A percentile compares a stretch with the other conserved stretches of the same genome.
Evolutionary conservation across 2,113 vertebrate genomes (phyloP).

Genomic region (Daubentonia madagascariensis): DNA sequence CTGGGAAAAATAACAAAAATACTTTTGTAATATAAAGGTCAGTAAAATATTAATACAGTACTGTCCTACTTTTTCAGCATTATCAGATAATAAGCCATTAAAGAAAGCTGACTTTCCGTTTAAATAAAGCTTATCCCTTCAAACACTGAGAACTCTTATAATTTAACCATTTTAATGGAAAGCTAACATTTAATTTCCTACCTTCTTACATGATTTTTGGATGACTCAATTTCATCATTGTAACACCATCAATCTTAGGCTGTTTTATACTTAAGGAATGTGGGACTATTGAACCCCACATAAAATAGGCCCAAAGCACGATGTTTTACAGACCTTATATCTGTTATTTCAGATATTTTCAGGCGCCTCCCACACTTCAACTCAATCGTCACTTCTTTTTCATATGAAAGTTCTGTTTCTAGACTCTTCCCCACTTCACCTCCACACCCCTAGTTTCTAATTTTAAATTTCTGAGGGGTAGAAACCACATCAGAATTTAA

Average conservation of each 20-base stretch:
- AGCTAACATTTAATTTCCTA: background rate
- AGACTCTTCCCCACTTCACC: background rate
- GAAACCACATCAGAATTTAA: background rate
- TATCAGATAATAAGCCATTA: background rate
- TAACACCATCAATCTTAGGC: background rate
- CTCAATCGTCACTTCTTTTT: background rate
- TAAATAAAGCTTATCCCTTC: conserved; percentile 1
- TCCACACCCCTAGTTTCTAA: background rate
- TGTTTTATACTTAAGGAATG: background rate
- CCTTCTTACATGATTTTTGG: background rate
- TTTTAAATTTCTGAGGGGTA: background rate
- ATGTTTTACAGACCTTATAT: background rate
- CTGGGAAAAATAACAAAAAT: background rate
- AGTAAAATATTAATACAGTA: conserved; percentile 22
- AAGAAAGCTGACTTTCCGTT: conserved; percentile 2
- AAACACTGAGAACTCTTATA: background rate
- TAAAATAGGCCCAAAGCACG: background rate
- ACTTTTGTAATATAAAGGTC: background rate
- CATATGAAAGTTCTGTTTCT: background rate
- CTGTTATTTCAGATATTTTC: background rate
- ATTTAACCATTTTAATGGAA: background rate
- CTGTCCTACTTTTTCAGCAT: background rate
- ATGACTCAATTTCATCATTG: background rate
- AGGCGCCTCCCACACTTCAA: background rate
- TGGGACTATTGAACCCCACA: background rate